These are phyloP conservation scores for Lasioglossum marginatum DNA, from an alignment of 2,888 invertebrate genomes.

Conservation along the genomic window DNA sequence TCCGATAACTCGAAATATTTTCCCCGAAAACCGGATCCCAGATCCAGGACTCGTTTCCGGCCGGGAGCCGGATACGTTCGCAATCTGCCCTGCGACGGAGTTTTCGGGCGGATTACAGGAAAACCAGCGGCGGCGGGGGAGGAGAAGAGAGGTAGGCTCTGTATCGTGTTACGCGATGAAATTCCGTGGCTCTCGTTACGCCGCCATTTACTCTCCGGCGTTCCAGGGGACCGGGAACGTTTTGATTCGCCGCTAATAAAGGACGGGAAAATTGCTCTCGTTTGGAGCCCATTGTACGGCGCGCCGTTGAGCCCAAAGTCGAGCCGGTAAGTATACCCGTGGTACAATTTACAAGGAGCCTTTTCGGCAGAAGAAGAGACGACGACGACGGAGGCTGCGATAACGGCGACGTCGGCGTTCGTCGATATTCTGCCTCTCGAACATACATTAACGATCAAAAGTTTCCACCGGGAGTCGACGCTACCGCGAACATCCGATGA, in stretches of 20 bases:
- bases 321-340: conserved; percentile 1
- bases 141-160: not conserved
- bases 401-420: not conserved
- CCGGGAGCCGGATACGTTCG: not conserved
- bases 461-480: not conserved
- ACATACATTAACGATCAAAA: conserved; percentile 7
- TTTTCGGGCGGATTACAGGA: not conserved
- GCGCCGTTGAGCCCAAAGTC: not conserved
- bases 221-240: conserved; percentile 18
- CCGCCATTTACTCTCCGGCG: conserved; percentile 26
- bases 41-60: conserved; percentile 4
- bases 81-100: not conserved
- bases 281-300: conserved; percentile 5
- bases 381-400: not conserved
- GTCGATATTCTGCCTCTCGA: not conserved
- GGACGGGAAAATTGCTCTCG: conserved; percentile 43
- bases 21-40: not conserved
- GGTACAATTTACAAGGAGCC: conserved; percentile 16
- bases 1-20: conserved; percentile 9
- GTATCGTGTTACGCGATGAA: conserved; percentile 7
- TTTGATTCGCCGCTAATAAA: conserved; percentile 45
- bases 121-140: not conserved
- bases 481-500: not conserved
- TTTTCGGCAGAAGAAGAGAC: not conserved
- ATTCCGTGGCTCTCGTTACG: conserved; percentile 11